Base-by-base conservation (phyloP, 1,140 invertebrate genomes). In the Ips typographus region DNA sequence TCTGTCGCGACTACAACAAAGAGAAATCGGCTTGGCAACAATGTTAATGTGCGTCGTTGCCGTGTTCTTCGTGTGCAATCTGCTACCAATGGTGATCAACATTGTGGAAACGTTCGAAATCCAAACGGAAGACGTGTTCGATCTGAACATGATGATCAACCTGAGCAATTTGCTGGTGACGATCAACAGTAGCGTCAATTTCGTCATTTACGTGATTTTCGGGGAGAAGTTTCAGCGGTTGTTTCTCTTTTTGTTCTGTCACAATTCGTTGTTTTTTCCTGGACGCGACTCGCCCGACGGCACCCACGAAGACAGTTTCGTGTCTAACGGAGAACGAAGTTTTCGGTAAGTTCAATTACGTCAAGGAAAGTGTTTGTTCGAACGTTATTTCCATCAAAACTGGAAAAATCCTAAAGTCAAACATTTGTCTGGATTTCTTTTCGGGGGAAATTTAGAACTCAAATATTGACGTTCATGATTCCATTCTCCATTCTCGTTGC, bases 191-290 rank as follows among this genome's bases (percentile, higher is more conserved):
- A 96, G 95, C 73, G 92, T 98, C 43, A 98, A 98, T 80, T 98
- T 98, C 79, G 89, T 98, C 60, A 95, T 98, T 70, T 98, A 98
- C 82, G 95, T 97, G 68, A 94, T 96, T 44, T 97, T 98, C 79
- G 96, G 96, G 0, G 93, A 96, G 77, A 98, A 98, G 78, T 98
- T 98, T 82, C 93, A 96, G 76, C 86, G 92, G 47, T 88, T 95
- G 64, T 95, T 96, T 81, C 83, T 96, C 64, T 87, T 91, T 75
- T 86, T 94, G 76, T 96, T 96, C 82, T 96, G 93, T 80, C 87
- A 87, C 53, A 83, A 86, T 37, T 81, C 82, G 2, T 65, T 84
- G 2, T 82, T 86, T 71, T 81, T 82, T 73, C 76, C 79, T 59
- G 87, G 87, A 71, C 79, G 87, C 57, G 89, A 90, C 70, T 87